Base-by-base conservation (phyloP, 2,113 vertebrate genomes). In the Coturnix japonica region DNA sequence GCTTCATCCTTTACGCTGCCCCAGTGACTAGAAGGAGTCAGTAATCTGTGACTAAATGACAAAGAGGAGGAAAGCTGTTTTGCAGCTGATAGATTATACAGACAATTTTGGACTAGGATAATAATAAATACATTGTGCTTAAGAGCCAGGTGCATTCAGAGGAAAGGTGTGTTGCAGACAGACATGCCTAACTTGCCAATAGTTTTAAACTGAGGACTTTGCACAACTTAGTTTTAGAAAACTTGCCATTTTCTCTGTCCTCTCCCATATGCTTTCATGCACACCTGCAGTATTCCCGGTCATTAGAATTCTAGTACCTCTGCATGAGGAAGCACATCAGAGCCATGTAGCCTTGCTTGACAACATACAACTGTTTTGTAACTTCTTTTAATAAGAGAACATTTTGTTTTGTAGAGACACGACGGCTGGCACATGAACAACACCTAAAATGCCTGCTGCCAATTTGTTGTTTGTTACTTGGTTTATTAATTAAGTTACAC, bases 401-500 rank as follows among this genome's bases (percentile, higher is more conserved):
- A 92, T 96, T 95, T 95, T 96, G 96, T 96, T 96, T 96, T 20
- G 8, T 25, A 79, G 72, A 82, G 79, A 87, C 82, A 93, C 2
- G 60, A 78, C 17, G 91, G 95, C 57, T 96, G 96, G 94, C 95
- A 96, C 95, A 93, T 33, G 89, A 93, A 94, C 94, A 96, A 75
- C 95, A 94, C 87, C 96, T 96, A 64, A 96, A 93, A 94, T 93
- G 85, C 93, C 92, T 95, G 92, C 95, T 95, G 96, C 96, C 92
- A 95, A 95, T 95, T 90, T 84, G 93, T 93, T 96, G 94, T 96
- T 96, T 96, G 94, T 90, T 93, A 85, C 93, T 96, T 74, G 76
- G 94, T 94, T 96, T 95, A 94, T 96, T 96, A 96, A 96, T 96
- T 96, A 95, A 95, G 96, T 89, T 92, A 94, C 89, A 96, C 95